Conservation (phyloP, 2,797 vertebrate species). For the Manis javanica region DNA sequence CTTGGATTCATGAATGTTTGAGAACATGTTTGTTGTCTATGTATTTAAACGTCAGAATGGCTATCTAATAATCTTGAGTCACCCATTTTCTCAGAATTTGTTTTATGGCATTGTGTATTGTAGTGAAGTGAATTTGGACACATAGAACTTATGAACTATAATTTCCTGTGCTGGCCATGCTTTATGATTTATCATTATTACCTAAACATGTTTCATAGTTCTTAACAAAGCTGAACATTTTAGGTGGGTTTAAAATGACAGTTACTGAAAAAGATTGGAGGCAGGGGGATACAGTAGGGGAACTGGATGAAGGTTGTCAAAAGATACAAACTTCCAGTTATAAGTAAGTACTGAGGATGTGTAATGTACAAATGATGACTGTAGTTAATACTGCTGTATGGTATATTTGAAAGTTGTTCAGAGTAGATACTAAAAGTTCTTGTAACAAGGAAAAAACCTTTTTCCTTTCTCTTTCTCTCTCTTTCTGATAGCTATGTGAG, state of each 20-base stretch:
- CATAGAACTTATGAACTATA: neutral
- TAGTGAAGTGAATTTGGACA: neutral
- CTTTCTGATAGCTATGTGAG: too few relatives aligned
- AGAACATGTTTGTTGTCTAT: constrained; percentile 7
- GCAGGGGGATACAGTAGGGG: too few relatives aligned
- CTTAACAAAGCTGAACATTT: constrained; percentile 26
- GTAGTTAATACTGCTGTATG: too few relatives aligned
- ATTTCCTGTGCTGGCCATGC: neutral
- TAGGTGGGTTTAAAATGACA: neutral
- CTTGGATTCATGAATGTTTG: neutral
- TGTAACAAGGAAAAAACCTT: too few relatives aligned
- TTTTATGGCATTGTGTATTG: neutral
- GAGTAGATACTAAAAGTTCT: too few relatives aligned
- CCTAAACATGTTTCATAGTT: neutral
- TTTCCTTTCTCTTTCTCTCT: too few relatives aligned
- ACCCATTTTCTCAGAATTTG: neutral
- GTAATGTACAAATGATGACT: too few relatives aligned
- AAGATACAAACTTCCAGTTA: too few relatives aligned
- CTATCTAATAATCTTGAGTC: neutral
- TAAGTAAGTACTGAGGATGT: too few relatives aligned
- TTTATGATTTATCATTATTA: constrained; percentile 19
- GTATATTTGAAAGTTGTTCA: too few relatives aligned
- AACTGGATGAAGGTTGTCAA: too few relatives aligned
- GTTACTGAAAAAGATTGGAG: neutral
- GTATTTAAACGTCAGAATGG: neutral